Evolutionary conservation across 2,797 vertebrate species (phyloP), one percentile per base, ranked within the genome.

Genomic region (Graptemys geographica): DNA sequence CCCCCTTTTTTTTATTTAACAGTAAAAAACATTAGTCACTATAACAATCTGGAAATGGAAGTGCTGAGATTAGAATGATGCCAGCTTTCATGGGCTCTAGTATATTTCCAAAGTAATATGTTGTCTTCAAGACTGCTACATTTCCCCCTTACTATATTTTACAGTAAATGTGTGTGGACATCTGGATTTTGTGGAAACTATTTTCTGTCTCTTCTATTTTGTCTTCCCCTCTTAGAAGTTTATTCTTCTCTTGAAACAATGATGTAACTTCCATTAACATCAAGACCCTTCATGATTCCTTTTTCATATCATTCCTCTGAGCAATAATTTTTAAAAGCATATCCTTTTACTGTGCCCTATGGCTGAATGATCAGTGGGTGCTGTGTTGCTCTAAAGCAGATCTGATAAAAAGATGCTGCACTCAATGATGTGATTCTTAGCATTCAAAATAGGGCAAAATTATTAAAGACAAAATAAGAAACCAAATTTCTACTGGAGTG

Each of bases 301-400:
- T 84, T 86, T 93, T 91, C 41, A 86, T 84, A 89, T 59, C 2
- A 86, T 57, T 79, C 19, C 25, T 33, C 90, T 86, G 13, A 95
- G 81, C 7, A n/a, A 59, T 69, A 72, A 1, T 86, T 85, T 49
- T 10, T 28, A 49, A 95, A 76, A 5, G 5, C 8, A 83, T 93
- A 74, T 88, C 19, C 4, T 62, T 90, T 95, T 91, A 37, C 41
- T 79, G 1, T 52, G 94, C 85, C 83, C 5, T 53, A 2, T 79
- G 53, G 56, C 21, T 82, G 2, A 88, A 37, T 79, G 55, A 88
- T 90, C 25, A 83, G n/a, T 2, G 7, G 1, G 21, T 86, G 10
- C 3, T 81, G 62, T 57, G 79, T 81, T 28, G 33, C 25, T 69
- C 11, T 69, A 59, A 90, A 90, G 57, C 12, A 83, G 12, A 5